Evolutionary conservation across 2,797 vertebrate species (phyloP).

Genomic region (Falco berigora): DNA sequence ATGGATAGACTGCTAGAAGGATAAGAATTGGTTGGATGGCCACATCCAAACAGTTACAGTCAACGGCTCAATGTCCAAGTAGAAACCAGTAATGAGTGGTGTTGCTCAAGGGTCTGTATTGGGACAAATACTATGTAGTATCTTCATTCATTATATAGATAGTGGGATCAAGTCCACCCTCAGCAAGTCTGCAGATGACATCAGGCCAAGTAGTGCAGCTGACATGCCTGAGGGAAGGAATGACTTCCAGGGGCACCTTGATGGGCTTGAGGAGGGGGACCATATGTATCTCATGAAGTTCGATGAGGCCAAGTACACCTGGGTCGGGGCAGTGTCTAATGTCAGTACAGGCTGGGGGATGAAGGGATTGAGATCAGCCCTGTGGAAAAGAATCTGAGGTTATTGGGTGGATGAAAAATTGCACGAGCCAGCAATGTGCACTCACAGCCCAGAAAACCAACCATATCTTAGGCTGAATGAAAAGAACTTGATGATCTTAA

Average conservation of each 20-base stretch:
- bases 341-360: background rate
- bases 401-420: background rate
- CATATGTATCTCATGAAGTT: background rate
- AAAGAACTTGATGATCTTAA: background rate
- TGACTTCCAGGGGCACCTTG: background rate
- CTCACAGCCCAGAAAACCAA: background rate
- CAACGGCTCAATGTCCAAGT: fast-evolving
- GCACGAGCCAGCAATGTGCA: background rate
- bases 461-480: background rate
- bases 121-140: background rate
- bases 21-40: background rate
- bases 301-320: background rate
- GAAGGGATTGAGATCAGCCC: background rate
- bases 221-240: background rate
- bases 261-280: background rate
- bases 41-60: background rate
- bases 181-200: background rate
- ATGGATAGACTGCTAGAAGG: background rate
- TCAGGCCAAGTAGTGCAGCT: background rate
- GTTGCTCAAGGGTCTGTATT: background rate
- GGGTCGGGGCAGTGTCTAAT: too few relatives aligned
- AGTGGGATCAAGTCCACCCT: background rate
- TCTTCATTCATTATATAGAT: background rate
- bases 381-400: background rate
- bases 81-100: background rate